Evolutionary conservation across 2,888 invertebrate genomes (phyloP).

Genomic region (Thymelicus sylvestris): DNA sequence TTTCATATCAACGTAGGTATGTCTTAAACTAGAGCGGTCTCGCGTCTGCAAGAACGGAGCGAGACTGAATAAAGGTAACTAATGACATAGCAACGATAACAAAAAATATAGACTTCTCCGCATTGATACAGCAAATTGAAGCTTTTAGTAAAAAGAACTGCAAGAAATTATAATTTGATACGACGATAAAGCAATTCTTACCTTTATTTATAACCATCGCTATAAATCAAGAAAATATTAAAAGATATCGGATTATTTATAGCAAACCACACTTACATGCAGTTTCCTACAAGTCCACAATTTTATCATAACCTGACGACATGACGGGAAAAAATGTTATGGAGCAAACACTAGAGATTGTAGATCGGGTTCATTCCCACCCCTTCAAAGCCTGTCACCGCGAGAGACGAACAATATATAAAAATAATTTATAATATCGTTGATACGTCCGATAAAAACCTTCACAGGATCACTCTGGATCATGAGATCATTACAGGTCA

Average conservation of each 20-base stretch:
- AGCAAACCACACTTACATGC: conserved; percentile 6
- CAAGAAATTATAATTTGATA: too few relatives aligned
- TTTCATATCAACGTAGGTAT: too few relatives aligned
- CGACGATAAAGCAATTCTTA: not conserved
- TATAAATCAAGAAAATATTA: too few relatives aligned
- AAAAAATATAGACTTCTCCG: too few relatives aligned
- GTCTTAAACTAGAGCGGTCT: too few relatives aligned
- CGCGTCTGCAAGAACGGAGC: too few relatives aligned
- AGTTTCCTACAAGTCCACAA: conserved; percentile 33
- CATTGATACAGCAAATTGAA: too few relatives aligned
- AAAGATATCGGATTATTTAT: not conserved
- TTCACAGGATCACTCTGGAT: conserved; percentile 43
- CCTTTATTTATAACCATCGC: too few relatives aligned
- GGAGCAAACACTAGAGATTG: conserved; percentile 46
- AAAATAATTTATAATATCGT: conserved; percentile 49
- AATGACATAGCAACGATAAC: too few relatives aligned
- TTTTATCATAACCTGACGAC: conserved; percentile 43
- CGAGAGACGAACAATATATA: conserved; percentile 46
- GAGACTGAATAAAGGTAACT: too few relatives aligned
- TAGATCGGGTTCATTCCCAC: conserved; percentile 45
- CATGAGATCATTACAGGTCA: conserved; percentile 41
- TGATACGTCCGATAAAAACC: conserved; percentile 49
- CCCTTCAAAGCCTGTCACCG: conserved; percentile 50
- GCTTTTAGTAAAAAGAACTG: too few relatives aligned
- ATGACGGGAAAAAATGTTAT: conserved; percentile 44